These are phyloP conservation scores for Arnoldichthys spilopterus DNA, from an alignment of 2,797 vertebrate species.

Conservation along the genomic window DNA sequence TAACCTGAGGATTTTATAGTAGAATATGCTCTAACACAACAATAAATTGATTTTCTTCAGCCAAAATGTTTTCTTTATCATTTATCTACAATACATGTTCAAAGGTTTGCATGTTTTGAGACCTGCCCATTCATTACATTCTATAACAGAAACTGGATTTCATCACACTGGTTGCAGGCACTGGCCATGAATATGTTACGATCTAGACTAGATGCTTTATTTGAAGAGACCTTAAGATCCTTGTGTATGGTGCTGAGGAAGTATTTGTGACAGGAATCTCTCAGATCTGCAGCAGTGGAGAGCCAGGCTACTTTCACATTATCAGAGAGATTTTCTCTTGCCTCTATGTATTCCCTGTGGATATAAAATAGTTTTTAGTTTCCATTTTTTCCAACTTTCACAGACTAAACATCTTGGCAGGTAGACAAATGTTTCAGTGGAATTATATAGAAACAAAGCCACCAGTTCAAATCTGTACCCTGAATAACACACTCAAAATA, in stretches of 20 bases:
- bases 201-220: background rate
- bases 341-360: constrained; percentile 74
- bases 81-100: too few species aligned
- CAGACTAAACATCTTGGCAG: too few species aligned
- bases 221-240: constrained; percentile 73
- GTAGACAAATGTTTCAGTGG: too few species aligned
- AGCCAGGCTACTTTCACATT: constrained; percentile 53
- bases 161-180: background rate
- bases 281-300: constrained; percentile 71
- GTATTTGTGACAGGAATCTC: constrained; percentile 68
- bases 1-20: background rate
- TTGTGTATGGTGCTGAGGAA: constrained; percentile 75
- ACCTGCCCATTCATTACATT: too few species aligned
- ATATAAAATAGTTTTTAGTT: constrained; percentile 2
- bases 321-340: constrained; percentile 51
- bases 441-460: too few species aligned
- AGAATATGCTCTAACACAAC: too few species aligned
- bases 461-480: too few species aligned
- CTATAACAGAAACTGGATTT: background rate
- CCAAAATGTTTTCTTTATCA: too few species aligned
- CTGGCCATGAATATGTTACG: background rate
- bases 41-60: background rate
- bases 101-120: too few species aligned
- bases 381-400: too few species aligned
- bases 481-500: too few species aligned